Evolutionary conservation across 2,888 invertebrate genomes (phyloP), one percentile per base, ranked within the genome.

Genomic region (Meteorus cinctellus): DNA sequence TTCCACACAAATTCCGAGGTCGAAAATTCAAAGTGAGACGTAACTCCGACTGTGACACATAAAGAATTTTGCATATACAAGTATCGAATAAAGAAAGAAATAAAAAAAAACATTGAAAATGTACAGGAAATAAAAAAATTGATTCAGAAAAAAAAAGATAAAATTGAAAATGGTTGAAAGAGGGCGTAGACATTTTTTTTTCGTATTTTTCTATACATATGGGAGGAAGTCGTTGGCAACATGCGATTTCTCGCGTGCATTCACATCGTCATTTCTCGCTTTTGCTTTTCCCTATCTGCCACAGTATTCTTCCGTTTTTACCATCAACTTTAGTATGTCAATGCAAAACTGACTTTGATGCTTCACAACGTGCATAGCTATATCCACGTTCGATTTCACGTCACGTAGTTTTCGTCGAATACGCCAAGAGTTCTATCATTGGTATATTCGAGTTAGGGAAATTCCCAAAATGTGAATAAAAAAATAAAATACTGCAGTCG

Each of bases 271-370:
- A 45, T 45, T n/a, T 48, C 48, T 48, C n/a, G 12, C 16, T 34
- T 24, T 24, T 24, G 24, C 34, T 34, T 48, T 48, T 5, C 67
- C 29, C 36, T 45, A 31, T 60, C 63, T 24, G 19, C 27, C 66
- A 41, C 29, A 12, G 68, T 63, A 55, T 48, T 65, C n/a, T 72
- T 31, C n/a, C 12, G 5, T n/a, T 66, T 72, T n/a, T 12, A n/a
- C n/a, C n/a, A 36, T 36, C 31, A 63, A 31, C 31, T 63, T 31
- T 31, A 63, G n/a, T 63, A 63, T 36, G 31, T 24, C 60, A 45
- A 75, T 66, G 59, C 36, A 77, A 76, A 68, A 65, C 66, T 74
- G 59, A 77, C 76, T 77, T 71, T 74, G 78, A 80, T 72, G 75
- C 71, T 48, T 76, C 41, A 62, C 48, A 48, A 48, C 12, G n/a